A percentile compares a stretch with the other conserved stretches of the same genome.
Evolutionary conservation across 2,888 invertebrate species (phyloP).

Genomic region (Bellardia bayeri): DNA sequence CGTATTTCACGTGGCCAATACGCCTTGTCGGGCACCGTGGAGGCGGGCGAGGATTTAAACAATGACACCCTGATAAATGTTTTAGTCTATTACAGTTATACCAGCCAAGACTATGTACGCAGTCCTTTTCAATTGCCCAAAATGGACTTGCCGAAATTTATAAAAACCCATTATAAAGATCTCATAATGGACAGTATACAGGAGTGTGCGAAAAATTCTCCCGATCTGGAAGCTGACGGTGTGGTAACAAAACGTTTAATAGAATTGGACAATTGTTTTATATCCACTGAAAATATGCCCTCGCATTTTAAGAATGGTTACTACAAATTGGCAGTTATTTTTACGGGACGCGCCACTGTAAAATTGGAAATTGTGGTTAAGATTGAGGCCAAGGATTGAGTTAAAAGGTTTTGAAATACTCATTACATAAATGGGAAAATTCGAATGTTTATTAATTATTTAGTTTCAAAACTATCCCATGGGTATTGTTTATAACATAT

Average conservation of each 20-base stretch:
- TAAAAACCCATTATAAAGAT: background rate
- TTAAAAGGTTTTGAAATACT: too few relatives aligned
- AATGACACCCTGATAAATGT: too few relatives aligned
- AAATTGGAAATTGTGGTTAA: background rate
- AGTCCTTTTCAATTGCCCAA: background rate
- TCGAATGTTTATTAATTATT: too few relatives aligned
- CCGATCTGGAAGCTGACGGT: background rate
- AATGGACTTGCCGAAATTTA: background rate
- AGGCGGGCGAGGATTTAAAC: too few relatives aligned
- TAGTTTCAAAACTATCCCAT: too few relatives aligned
- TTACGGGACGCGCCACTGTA: background rate
- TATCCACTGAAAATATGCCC: constrained; percentile 8
- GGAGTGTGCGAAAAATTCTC: background rate
- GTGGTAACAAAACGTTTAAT: background rate
- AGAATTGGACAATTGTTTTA: background rate
- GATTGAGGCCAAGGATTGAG: background rate
- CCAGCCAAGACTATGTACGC: background rate
- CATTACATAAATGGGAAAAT: too few relatives aligned
- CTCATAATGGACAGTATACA: background rate
- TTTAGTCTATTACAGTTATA: background rate
- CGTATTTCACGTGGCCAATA: too few relatives aligned
- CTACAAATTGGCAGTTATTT: background rate
- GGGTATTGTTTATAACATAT: too few relatives aligned
- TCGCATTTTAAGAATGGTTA: background rate
- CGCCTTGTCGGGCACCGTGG: too few relatives aligned